A percentile compares a stretch with the other conserved stretches of the same genome.
Evolutionary conservation across 2,797 vertebrate species (phyloP).

Genomic region (Rhincodon typus): DNA sequence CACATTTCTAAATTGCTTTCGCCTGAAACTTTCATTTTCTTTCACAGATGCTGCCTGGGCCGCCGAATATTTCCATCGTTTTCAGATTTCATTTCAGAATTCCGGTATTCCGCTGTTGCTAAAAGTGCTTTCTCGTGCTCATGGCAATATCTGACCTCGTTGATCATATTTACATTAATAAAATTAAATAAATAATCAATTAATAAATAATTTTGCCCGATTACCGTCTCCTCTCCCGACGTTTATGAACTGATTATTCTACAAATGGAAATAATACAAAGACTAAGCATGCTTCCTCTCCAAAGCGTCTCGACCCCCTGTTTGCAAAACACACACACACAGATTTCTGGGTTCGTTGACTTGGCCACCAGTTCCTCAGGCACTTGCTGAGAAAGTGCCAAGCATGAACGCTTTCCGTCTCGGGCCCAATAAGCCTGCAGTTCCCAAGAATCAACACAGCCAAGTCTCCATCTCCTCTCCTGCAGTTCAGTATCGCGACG

Average conservation of each 20-base stretch:
- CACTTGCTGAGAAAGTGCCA: neutral
- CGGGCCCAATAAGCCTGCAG: neutral
- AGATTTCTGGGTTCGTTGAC: neutral
- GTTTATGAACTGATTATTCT: neutral
- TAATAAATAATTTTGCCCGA: neutral
- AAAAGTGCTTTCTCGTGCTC: neutral
- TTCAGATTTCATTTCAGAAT: neutral
- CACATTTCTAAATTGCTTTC: no score
- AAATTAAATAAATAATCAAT: no score
- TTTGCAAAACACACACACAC: neutral
- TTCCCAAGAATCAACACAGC: neutral
- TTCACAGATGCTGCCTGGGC: neutral
- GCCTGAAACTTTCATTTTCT: neutral
- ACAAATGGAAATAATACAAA: neutral
- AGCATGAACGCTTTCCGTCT: no score
- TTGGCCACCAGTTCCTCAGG: neutral
- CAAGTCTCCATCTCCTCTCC: neutral
- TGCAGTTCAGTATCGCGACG: slow-evolving; percentile 34
- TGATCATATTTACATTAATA: no score
- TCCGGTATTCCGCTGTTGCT: neutral
- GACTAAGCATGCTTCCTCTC: neutral
- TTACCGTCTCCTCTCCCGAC: neutral
- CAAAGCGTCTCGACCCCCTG: neutral
- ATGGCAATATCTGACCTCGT: neutral
- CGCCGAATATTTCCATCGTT: neutral